Evolutionary conservation across 2,797 vertebrate species (phyloP).

Genomic region (Eospalax fontanierii): DNA sequence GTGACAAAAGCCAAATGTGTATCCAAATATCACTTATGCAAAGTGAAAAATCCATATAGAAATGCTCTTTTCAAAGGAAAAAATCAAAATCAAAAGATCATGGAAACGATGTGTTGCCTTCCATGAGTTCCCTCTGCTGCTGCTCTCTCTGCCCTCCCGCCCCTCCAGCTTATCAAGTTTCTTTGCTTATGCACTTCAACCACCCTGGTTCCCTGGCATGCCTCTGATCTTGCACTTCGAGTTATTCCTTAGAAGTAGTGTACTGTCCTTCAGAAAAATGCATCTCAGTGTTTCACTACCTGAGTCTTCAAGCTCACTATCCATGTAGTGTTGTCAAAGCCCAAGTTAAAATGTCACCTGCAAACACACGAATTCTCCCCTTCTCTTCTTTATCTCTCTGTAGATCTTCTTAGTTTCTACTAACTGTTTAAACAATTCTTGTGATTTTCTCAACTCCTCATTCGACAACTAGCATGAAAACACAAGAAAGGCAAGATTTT

Average conservation of each 20-base stretch:
- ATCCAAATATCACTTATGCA: neutral
- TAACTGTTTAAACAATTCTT: neutral
- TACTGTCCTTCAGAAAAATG: neutral
- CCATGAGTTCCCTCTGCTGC: rapidly evolving
- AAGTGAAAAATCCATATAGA: neutral
- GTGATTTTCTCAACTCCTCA: neutral
- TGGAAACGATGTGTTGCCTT: neutral
- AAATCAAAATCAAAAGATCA: neutral
- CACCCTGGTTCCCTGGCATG: neutral
- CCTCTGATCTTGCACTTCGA: neutral
- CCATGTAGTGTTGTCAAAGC: neutral
- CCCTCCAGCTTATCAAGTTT: neutral
- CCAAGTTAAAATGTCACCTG: neutral
- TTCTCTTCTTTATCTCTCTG: neutral
- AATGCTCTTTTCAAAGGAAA: neutral
- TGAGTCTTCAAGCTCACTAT: neutral
- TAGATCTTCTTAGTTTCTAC: neutral
- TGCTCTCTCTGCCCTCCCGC: neutral
- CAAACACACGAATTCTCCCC: neutral
- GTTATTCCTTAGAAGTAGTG: neutral
- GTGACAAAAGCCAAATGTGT: neutral
- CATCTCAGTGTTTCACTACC: neutral
- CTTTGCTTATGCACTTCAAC: neutral
- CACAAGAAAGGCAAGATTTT: neutral
- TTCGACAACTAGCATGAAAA: neutral